Evolutionary conservation across 1,140 invertebrate species (phyloP), one percentile per base, ranked within the genome.

Genomic region (Aphelinus atriplicis): DNA sequence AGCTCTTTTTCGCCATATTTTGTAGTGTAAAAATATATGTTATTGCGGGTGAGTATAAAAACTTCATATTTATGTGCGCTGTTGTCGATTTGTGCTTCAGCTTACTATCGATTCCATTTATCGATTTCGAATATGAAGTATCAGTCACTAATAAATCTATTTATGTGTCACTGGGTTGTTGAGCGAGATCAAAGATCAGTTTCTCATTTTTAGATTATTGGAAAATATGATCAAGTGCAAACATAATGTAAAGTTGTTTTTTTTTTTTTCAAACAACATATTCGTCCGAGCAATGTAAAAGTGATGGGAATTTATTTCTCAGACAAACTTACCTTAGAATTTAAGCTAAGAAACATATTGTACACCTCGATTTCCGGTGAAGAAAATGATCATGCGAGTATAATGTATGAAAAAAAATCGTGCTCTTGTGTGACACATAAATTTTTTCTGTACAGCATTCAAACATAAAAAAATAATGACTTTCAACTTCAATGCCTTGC

Each of bases 311-410:
- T 68, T 58, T 48, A 68, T 67, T 62, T 63, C 60, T 75, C 67
- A 58, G 62, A 50, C 63, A 64, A 26, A 75, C 73, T 75, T 75
- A 71, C 68, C 73, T 71, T 67, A 55, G 4, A 7, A 55, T 9
- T 58, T 71, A 75, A 71, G 5, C 48, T 75, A 75, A 70, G 46
- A 45, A 62, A 26, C 51, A 62, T 62, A 62, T 68, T 73, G 45
- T 10, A 61, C 10, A 73, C 7, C 46, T 70, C 61, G 67, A 6
- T 53, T 70, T 51, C 7, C 3, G 0, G 10, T 61, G 26, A 4
- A n/a, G 55, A 3, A 63, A 66, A 66, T 66, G 43, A 10, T 66
- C 68, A 66, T 71, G 73, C 68, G 62, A 64, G 45, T 53, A 56
- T 71, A 26, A 26, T 26, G 26, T 26, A 26, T 26, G 26, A 26